These are phyloP conservation scores for Enteromius radiatus DNA, from an alignment of 2,797 vertebrate species.

Conservation along the genomic window DNA sequence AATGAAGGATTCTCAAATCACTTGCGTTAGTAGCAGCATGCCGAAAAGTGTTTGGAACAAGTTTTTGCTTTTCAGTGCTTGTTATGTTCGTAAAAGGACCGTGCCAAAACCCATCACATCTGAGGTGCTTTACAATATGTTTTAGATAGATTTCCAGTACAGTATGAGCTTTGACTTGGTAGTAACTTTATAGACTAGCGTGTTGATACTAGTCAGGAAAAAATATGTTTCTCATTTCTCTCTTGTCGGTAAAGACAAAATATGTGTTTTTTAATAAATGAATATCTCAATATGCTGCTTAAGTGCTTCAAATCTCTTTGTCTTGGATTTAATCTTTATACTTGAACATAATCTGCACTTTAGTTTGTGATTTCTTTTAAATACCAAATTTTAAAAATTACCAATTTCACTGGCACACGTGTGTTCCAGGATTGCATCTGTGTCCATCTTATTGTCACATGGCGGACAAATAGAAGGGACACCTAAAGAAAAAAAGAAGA, in stretches of 20 bases:
- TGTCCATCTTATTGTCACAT: constrained; percentile 91
- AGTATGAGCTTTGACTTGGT: not conserved
- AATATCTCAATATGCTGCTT: not conserved
- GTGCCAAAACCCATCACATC: constrained; percentile 9
- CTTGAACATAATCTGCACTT: not conserved
- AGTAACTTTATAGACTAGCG: not conserved
- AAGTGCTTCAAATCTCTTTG: not conserved
- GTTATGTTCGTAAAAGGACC: not conserved
- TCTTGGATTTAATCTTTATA: not conserved
- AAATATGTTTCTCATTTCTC: constrained; percentile 4
- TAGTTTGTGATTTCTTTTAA: not conserved
- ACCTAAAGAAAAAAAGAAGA: constrained; percentile 68
- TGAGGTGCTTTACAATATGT: not conserved
- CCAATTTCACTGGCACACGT: constrained; percentile 95
- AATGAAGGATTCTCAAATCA: constrained; percentile 19
- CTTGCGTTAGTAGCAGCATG: constrained; percentile 11
- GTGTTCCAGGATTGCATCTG: constrained; percentile 89
- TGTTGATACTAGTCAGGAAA: not conserved
- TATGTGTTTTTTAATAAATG: not conserved
- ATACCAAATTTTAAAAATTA: too few relatives aligned
- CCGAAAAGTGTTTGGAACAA: constrained; percentile 7
- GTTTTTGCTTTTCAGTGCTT: constrained; percentile 3
- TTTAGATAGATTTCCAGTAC: not conserved
- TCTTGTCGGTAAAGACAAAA: not conserved
- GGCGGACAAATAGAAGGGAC: constrained; percentile 85